A percentile compares a stretch with the other conserved stretches of the same genome.
These are phyloP conservation scores for Drosophila pseudotalamancana DNA, from an alignment of 2,888 invertebrate species.

Conservation along the genomic window DNA sequence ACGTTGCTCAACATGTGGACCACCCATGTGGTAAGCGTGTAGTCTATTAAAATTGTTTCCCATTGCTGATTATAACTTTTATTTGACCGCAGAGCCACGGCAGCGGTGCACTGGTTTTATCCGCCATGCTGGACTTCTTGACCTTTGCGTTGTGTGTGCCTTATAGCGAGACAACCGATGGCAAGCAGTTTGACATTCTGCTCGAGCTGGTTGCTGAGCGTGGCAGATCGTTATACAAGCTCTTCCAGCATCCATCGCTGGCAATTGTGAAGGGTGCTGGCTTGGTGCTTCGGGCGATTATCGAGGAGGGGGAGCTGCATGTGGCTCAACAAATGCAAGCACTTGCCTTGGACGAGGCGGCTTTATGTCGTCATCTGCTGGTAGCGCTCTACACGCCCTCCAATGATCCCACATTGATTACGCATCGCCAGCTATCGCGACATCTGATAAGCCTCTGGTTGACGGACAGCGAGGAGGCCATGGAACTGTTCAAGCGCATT, in stretches of 20 bases:
- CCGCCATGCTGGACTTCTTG: conserved; percentile 98
- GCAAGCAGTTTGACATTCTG: conserved; percentile 96
- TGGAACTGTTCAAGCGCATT: conserved; percentile 92
- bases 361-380: conserved; percentile 95
- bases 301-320: conserved; percentile 97
- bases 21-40: conserved; percentile 91
- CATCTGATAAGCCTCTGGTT: conserved; percentile 98
- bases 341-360: conserved; percentile 97
- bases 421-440: conserved; percentile 95
- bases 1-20: conserved; percentile 97
- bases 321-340: conserved; percentile 98
- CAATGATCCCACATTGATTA: conserved; percentile 92
- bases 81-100: conserved; percentile 89
- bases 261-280: conserved; percentile 99
- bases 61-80: background rate
- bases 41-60: too few relatives aligned
- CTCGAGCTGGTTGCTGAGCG: conserved; percentile 96
- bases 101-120: conserved; percentile 97
- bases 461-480: conserved; percentile 96
- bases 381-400: conserved; percentile 94
- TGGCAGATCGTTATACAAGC: conserved; percentile 94
- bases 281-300: conserved; percentile 97
- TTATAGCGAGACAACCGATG: conserved; percentile 99
- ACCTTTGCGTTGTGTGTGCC: conserved; percentile 99
- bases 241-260: conserved; percentile 95